Conservation (phyloP, 2,888 invertebrate species). For the Torymus texanus region DNA sequence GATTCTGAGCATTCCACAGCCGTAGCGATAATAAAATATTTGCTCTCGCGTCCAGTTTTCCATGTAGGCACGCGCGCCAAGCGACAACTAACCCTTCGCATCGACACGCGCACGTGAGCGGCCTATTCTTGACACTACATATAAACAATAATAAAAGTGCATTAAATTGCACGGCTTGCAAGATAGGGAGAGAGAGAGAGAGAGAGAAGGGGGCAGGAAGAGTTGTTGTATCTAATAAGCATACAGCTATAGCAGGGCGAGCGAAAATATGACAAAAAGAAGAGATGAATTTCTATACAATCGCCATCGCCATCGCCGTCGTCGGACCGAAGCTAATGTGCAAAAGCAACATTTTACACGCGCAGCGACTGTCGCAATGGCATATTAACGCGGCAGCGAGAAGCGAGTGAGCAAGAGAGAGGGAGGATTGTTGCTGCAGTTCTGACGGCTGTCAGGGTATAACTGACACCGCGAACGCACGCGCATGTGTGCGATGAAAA, state of each 20-base stretch:
- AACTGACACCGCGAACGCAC: constrained; percentile 19
- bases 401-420: too few species aligned
- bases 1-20: constrained; percentile 7
- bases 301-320: constrained; percentile 23
- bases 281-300: constrained; percentile 29
- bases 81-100: too few species aligned
- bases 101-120: too few species aligned
- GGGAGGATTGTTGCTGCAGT: constrained; percentile 29
- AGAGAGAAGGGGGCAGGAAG: too few species aligned
- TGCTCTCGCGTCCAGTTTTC: not conserved
- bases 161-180: too few species aligned
- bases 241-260: too few species aligned
- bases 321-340: too few species aligned
- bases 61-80: too few species aligned
- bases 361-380: constrained; percentile 37
- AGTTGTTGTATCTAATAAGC: too few species aligned
- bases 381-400: not conserved
- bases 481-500: not conserved
- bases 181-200: too few species aligned
- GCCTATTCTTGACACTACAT: not conserved
- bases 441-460: constrained; percentile 27
- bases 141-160: constrained; percentile 22
- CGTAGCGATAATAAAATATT: constrained; percentile 27
- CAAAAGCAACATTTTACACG: constrained; percentile 7
- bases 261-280: too few species aligned